Evolutionary conservation across 2,888 invertebrate genomes (phyloP), one percentile per base, ranked within the genome.

Genomic region (Antheraea assamensis): DNA sequence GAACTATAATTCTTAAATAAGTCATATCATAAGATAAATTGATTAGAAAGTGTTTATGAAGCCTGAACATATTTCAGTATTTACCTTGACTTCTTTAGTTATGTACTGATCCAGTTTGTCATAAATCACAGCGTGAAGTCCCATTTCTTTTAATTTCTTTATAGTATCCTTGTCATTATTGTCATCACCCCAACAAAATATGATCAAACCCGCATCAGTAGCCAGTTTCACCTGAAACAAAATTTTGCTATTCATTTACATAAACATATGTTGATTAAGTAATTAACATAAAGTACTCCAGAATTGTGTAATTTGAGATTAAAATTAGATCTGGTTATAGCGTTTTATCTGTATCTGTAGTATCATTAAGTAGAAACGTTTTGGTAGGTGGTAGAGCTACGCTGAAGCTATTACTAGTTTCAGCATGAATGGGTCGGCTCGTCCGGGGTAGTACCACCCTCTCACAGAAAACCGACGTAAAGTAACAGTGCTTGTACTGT

Each of bases 121-220:
- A 87, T 99, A 99, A 85, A 99, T 99, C 74, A 99, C 97, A 70
- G 98, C 99, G 87, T 99, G 98, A 55, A 99, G 95, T 2, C 99
- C 99, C 83, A 98, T 95, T 77, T 97, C 96, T 88, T 99, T 99
- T 52, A 99, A 95, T 85, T 97, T 96, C 83, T 96, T 96, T 74
- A 99, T 98, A 1, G 97, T 98, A 66, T 96, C 96, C 78, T 97
- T 97, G 88, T 98, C 97, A 83, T 99, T 98, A 87, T 98, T 98
- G 84, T 99, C 98, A 82, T 99, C 99, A 42, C 99, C 99, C 99
- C 99, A 99, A 85, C 98, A 98, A 91, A 99, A 99, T 77, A 99
- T 96, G 8, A 99, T 96, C 73, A 99, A 95, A 19, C 98, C 97
- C 24, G 96, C 96, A 81, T 97, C 96, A 80, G 96, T 97, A 3